phyloP scores from a whole-genome alignment of 2,888 invertebrate genomes.

The Agriopis aurantiaria region DNA sequence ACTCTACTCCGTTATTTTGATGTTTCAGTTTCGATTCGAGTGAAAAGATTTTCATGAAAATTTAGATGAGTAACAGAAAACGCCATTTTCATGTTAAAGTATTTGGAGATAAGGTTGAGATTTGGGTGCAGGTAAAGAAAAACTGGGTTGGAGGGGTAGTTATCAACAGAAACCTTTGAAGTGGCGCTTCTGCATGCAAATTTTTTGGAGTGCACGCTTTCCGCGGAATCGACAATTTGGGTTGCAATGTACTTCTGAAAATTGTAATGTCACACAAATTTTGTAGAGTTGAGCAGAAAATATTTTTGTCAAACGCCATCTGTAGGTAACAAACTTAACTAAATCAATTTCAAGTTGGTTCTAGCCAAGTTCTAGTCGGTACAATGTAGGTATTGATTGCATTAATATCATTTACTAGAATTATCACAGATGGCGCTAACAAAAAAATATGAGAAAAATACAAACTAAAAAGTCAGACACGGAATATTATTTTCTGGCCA shows the following conservation, averaged over 20 bases:
- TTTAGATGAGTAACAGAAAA: constrained; percentile 16
- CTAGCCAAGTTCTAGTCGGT: too few species aligned
- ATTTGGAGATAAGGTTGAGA: constrained; percentile 17
- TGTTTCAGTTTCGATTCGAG: constrained; percentile 21
- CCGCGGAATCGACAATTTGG: constrained; percentile 71
- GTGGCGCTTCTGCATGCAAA: constrained; percentile 86
- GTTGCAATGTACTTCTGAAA: constrained; percentile 46
- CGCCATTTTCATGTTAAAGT: constrained; percentile 37
- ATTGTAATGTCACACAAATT: constrained; percentile 30
- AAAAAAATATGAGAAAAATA: too few species aligned
- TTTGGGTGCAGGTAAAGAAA: constrained; percentile 29
- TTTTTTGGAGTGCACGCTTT: constrained; percentile 61
- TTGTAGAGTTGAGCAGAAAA: too few species aligned
- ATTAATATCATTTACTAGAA: too few species aligned
- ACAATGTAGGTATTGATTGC: too few species aligned
- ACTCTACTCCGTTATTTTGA: background rate
- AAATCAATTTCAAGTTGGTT: too few species aligned
- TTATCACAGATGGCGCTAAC: too few species aligned
- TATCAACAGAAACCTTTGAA: constrained; percentile 82
- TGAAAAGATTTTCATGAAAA: constrained; percentile 29
- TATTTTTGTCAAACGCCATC: constrained; percentile 22
- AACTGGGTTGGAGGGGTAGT: constrained; percentile 64
- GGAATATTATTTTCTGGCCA: too few species aligned
- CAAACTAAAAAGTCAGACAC: too few species aligned
- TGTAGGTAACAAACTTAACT: background rate